Evolutionary conservation across 92 coral and sea anemone species (phyloP).

Genomic region (Metridium senile): DNA sequence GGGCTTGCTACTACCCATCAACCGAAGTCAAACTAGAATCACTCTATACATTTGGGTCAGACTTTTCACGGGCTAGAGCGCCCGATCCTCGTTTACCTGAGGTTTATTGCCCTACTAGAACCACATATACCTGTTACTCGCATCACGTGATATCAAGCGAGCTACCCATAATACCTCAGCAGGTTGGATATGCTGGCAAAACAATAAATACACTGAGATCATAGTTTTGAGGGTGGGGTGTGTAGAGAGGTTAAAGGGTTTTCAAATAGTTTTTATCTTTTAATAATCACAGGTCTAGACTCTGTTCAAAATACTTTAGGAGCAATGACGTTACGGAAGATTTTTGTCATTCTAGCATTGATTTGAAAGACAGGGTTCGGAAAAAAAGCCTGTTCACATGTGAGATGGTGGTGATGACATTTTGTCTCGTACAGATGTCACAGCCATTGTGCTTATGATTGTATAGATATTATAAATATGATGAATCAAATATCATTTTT

Average conservation of each 20-base stretch:
- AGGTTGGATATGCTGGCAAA: not conserved
- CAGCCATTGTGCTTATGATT: too few species aligned
- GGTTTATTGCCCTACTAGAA: slow-evolving; percentile 22
- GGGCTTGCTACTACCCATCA: not conserved
- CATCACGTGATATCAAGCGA: slow-evolving; percentile 14
- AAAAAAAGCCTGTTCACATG: too few species aligned
- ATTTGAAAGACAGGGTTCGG: too few species aligned
- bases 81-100: slow-evolving; percentile 31
- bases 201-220: not conserved
- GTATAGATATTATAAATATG: too few species aligned
- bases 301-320: too few species aligned
- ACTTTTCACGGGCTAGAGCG: slow-evolving; percentile 11
- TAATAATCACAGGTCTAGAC: too few species aligned
- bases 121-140: slow-evolving; percentile 26
- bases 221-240: not conserved
- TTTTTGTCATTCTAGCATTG: too few species aligned
- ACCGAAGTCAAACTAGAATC: slow-evolving; percentile 16
- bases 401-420: too few species aligned
- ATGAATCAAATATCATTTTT: too few species aligned
- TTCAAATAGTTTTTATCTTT: too few species aligned
- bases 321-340: too few species aligned
- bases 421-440: too few species aligned
- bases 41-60: slow-evolving; percentile 18
- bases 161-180: slow-evolving; percentile 23
- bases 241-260: not conserved